Evolutionary conservation across 2,113 vertebrate genomes (phyloP).

Genomic region (Apteryx owenii): DNA sequence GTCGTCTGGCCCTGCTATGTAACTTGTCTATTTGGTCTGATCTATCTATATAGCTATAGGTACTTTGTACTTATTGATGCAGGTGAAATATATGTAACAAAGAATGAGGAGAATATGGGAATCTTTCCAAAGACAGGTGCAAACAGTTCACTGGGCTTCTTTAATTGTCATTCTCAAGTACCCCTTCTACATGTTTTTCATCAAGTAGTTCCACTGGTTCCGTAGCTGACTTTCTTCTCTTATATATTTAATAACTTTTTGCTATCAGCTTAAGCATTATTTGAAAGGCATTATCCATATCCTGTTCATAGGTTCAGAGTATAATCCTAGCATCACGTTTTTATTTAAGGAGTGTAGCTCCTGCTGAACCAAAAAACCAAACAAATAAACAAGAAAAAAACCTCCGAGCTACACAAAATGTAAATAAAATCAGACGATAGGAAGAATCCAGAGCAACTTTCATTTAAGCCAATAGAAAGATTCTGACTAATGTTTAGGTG

Average conservation of each 20-base stretch:
- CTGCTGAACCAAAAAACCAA: not conserved
- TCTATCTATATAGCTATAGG: not conserved
- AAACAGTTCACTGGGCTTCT: not conserved
- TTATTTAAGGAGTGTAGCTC: not conserved
- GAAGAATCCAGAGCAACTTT: not conserved
- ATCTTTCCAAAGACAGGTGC: not conserved
- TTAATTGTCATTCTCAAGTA: not conserved
- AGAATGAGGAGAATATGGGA: not conserved
- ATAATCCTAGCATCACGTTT: not conserved
- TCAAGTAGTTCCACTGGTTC: not conserved
- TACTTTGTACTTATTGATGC: not conserved
- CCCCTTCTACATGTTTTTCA: accelerated
- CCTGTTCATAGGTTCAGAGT: not conserved
- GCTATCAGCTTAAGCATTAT: not conserved
- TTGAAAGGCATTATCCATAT: not conserved
- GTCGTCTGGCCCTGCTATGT: not conserved
- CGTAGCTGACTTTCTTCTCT: not conserved
- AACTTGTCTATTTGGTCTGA: not conserved
- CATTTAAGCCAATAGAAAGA: not conserved
- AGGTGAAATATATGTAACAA: not conserved
- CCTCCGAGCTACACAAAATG: not conserved
- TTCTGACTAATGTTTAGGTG: not conserved
- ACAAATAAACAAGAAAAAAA: not conserved
- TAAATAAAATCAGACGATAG: not conserved
- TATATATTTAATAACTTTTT: not conserved